Evolutionary conservation across 2,113 vertebrate genomes (phyloP), one percentile per base, ranked within the genome.

Genomic region (Paratilapia polleni): DNA sequence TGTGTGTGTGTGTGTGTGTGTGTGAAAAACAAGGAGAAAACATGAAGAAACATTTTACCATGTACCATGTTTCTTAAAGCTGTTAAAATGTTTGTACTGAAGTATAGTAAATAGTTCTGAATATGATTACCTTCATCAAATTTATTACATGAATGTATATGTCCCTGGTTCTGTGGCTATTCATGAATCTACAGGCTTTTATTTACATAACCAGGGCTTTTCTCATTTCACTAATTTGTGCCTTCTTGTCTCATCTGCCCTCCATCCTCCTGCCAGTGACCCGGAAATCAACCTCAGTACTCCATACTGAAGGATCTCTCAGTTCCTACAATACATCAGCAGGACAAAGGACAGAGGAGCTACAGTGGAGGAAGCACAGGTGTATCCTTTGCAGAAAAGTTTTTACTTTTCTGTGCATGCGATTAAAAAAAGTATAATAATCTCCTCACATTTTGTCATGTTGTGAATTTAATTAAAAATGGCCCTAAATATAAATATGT

Each of bases 121-220:
- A 68, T 4, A 68, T 36, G 36, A 36, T 36, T 36, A 5, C 36
- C 6, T 9, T 68, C 41, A 24, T 36, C 14, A 41, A 14, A 49
- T 54, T 20, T 24, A 56, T 26, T 31, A 38, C n/a, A 15, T 61
- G 11, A 28, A 60, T 28, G 10, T 11, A 9, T 26, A 59, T 31
- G 1, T 28, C 20, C 19, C 41, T 24, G 13, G 73, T 38, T 15
- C 38, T 68, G 75, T 86, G 58, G 47, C 26, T 73, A n/a, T 14
- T 73, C 43, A 5, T 31, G 17, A 73, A 52, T 52, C 43, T 52
- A 52, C 2, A 0, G 24, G 17, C 24, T 0, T 73, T 73, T 52
- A 20, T 26, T 52, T 73, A 31, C 10, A 73, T 31, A 52, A 52
- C 19, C 17, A 20, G 11, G 66, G 26, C 66, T 31, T 52, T 70